Base-by-base conservation (phyloP, 2,888 invertebrate species). In the Neelides folsomi region DNA sequence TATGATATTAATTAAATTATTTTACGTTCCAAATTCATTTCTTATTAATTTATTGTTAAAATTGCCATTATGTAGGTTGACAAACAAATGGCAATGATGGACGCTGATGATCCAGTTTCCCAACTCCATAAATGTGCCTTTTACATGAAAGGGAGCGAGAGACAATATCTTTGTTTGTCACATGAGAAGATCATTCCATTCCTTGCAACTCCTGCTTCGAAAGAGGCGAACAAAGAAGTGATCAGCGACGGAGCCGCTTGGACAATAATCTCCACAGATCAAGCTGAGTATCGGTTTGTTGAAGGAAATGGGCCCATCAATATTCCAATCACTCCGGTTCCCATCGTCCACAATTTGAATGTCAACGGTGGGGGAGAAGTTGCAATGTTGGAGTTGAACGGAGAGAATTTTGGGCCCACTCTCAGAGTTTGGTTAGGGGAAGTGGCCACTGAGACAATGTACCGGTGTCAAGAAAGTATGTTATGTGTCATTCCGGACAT, bases 191-290 rank as follows among this genome's bases (percentile, higher is more conserved):
- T 77, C 49, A 76, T 78, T 51, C 77, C 77, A 66, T 76, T 75
- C 66, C 74, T 76, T 70, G 76, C 75, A 55, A 54, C 72, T 18
- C 71, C 72, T 7, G 72, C 72, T 65, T 71, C 73, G 8, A 74
- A 74, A 59, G 75, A 75, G 54, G 67, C 70, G 1, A 71, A 70
- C 61, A 73, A 73, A 58, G 76, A 77, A 62, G 74, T 73, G 69
- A 77, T 77, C 51, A 77, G 75, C 63, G 77, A 77, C 64, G 77
- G 77, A 15, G 77, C 77, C 9, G 73, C 76, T 2, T 77, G 77
- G 77, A 77, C 77, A 19, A 77, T 77, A 60, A 77, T 77, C 55
- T 75, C 75, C 55, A 78, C 77, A n/a, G 77, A 78, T 60, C 76
- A 76, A 66, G 76, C 76, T 8, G 77, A 77, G 66, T 77, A 77